These are phyloP conservation scores for Rhinolophus sinicus DNA, from an alignment of 2,113 vertebrate genomes.

Conservation along the genomic window DNA sequence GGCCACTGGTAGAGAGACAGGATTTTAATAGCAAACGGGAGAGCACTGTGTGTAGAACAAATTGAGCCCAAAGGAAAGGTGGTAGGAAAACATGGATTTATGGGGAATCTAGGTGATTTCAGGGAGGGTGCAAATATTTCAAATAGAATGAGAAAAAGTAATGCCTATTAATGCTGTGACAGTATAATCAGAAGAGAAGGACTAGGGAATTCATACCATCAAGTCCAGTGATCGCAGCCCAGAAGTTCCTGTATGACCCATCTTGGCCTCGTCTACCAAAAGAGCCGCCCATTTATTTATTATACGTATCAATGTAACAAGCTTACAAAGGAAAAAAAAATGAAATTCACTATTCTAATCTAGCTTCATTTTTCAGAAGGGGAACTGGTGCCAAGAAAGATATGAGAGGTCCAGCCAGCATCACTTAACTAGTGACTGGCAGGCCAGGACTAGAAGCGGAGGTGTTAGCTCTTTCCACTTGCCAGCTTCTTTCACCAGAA, in stretches of 20 bases:
- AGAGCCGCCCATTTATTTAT: background rate
- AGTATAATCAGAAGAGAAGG: background rate
- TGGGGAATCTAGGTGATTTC: background rate
- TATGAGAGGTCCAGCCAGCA: rapidly evolving
- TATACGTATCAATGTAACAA: background rate
- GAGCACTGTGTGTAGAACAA: background rate
- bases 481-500: background rate
- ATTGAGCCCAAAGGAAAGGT: background rate
- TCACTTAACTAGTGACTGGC: background rate
- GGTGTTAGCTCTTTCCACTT: background rate
- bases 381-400: background rate
- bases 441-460: background rate
- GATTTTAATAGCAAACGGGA: conserved; percentile 30
- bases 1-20: background rate
- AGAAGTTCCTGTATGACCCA: background rate
- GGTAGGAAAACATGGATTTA: background rate
- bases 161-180: background rate
- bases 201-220: too few relatives aligned
- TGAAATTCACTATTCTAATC: background rate
- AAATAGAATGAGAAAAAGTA: background rate
- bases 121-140: background rate
- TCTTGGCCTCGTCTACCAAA: background rate
- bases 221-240: background rate
- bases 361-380: background rate
- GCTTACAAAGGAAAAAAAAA: background rate